phyloP scores from a whole-genome alignment of 2,113 vertebrate species.

The Coregonus clupeaformis region DNA sequence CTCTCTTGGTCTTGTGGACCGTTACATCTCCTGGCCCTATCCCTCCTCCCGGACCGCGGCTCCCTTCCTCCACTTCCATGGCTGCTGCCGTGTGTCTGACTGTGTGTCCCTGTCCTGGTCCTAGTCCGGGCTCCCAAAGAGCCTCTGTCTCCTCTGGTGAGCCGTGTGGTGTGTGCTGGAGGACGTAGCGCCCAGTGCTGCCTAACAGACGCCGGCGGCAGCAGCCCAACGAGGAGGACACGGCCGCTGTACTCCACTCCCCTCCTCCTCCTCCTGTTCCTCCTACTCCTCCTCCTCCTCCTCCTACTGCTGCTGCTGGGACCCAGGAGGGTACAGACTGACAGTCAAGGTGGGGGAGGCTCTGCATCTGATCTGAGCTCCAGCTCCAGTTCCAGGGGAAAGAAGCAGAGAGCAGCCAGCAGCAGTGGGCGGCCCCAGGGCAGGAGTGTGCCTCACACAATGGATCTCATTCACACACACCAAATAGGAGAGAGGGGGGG shows the following conservation, averaged over 20 bases:
- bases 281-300: neutral
- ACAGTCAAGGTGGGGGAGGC: constrained; percentile 70
- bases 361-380: constrained; percentile 79
- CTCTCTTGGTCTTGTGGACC: constrained; percentile 77
- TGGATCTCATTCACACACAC: constrained; percentile 79
- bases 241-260: constrained; percentile 82
- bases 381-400: constrained; percentile 31
- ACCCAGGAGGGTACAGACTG: constrained; percentile 80
- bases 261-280: constrained; percentile 14
- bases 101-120: neutral
- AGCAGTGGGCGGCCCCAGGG: constrained; percentile 77
- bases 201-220: constrained; percentile 72
- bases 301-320: constrained; percentile 34
- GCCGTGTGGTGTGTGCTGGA: constrained; percentile 35
- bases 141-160: constrained; percentile 72
- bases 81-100: constrained; percentile 52
- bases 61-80: constrained; percentile 79
- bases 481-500: constrained; percentile 41
- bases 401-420: constrained; percentile 12
- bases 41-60: constrained; percentile 43
- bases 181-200: constrained; percentile 66
- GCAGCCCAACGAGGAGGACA: constrained; percentile 74
- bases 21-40: constrained; percentile 66
- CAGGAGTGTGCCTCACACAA: constrained; percentile 87
- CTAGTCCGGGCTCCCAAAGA: constrained; percentile 68